A percentile compares a stretch with the other conserved stretches of the same genome.
Conservation (phyloP, 2,797 vertebrate genomes). For the Poeciliopsis paucimaculata region DNA sequence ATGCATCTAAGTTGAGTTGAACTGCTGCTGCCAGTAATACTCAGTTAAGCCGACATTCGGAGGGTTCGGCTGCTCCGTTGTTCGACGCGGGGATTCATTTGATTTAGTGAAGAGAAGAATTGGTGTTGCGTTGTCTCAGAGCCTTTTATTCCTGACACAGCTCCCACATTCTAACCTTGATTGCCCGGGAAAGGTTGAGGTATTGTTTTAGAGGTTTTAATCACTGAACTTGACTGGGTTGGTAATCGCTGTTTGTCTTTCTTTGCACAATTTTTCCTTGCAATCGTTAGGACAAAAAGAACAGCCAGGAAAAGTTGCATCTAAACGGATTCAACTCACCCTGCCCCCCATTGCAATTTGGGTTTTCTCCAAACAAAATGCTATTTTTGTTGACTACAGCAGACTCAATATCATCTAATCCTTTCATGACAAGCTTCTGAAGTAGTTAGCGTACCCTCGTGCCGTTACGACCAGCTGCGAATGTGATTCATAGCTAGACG, state of each 20-base stretch:
- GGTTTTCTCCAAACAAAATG: background rate
- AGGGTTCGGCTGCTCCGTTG: background rate
- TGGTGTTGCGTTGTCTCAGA: background rate
- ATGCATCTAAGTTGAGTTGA: constrained; percentile 1
- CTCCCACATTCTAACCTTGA: background rate
- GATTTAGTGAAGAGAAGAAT: background rate
- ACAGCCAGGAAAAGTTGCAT: background rate
- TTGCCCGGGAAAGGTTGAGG: background rate
- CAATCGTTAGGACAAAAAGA: background rate
- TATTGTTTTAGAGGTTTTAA: background rate
- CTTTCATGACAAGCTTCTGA: background rate
- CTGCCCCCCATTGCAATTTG: background rate
- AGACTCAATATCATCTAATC: background rate
- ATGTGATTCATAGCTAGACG: background rate
- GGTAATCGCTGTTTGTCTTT: background rate
- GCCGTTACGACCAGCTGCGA: background rate
- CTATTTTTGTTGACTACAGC: background rate
- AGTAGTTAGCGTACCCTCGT: background rate
- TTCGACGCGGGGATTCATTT: background rate
- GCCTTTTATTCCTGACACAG: background rate
- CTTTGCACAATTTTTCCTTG: background rate
- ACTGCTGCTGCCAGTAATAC: background rate
- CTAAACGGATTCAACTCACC: background rate
- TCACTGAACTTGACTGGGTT: background rate
- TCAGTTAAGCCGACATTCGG: background rate